Evolutionary conservation across 2,888 invertebrate species (phyloP).

Genomic region (Adelphocoris suturalis): DNA sequence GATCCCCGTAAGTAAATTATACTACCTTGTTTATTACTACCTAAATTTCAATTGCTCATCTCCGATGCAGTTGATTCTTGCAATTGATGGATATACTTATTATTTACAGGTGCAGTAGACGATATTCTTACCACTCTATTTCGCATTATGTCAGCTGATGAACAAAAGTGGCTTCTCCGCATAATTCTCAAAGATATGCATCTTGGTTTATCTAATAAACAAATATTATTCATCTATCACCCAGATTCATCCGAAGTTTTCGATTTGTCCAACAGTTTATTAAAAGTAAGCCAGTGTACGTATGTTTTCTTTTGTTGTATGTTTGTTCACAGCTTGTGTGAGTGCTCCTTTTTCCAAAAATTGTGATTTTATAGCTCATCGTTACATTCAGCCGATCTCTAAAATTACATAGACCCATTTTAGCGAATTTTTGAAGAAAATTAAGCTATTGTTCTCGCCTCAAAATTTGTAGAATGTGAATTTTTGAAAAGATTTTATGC

Average conservation of each 20-base stretch:
- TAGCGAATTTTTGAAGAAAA: too few species aligned
- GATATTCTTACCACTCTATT: conserved; percentile 85
- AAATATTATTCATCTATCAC: conserved; percentile 87
- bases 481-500: too few species aligned
- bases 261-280: conserved; percentile 85
- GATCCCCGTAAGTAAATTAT: conserved; percentile 80
- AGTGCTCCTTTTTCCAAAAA: too few species aligned
- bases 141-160: conserved; percentile 84
- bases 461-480: too few species aligned
- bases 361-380: too few species aligned
- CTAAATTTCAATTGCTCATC: too few species aligned
- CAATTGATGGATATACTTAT: too few species aligned
- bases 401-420: too few species aligned
- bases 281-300: conserved; percentile 81
- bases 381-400: too few species aligned
- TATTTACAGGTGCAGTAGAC: conserved; percentile 80
- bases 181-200: conserved; percentile 92
- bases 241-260: conserved; percentile 89
- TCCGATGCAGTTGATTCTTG: too few species aligned
- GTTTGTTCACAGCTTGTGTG: too few species aligned
- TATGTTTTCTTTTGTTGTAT: conserved; percentile 9
- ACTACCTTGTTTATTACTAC: neutral
- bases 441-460: too few species aligned
- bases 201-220: conserved; percentile 86
- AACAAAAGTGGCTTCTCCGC: conserved; percentile 94